These are phyloP conservation scores for Falco cherrug DNA, from an alignment of 2,797 vertebrate species.

Conservation along the genomic window DNA sequence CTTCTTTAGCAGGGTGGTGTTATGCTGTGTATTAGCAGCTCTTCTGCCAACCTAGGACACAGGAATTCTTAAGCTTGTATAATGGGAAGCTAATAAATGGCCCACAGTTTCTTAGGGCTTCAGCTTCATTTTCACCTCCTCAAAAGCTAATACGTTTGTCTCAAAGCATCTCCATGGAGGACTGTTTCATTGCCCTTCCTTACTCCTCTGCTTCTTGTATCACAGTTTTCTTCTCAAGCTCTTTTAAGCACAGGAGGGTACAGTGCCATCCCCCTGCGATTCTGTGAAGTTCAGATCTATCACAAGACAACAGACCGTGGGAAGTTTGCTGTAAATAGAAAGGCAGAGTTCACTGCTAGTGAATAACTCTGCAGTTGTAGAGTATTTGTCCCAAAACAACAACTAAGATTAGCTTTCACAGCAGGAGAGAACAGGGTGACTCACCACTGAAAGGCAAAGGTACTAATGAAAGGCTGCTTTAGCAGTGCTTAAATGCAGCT, in stretches of 20 bases:
- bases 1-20: not conserved
- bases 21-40: not conserved
- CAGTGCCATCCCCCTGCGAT: not conserved
- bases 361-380: conserved; percentile 44
- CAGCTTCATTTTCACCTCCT: not conserved
- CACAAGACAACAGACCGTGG: conserved; percentile 6
- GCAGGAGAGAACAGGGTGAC: not conserved
- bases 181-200: not conserved
- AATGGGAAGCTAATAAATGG: not conserved
- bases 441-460: not conserved
- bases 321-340: conserved; percentile 43
- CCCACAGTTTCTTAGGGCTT: not conserved
- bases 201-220: not conserved
- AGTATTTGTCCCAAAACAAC: conserved; percentile 40
- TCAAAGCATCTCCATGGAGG: not conserved
- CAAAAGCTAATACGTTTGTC: not conserved
- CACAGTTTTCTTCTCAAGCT: not conserved
- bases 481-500: not conserved
- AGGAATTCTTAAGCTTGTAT: not conserved
- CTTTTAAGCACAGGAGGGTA: not conserved
- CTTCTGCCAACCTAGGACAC: not conserved
- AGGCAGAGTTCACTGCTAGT: not conserved
- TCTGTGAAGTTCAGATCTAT: conserved; percentile 7
- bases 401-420: conserved; percentile 29
- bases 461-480: conserved; percentile 16